Base-by-base conservation (phyloP, 2,113 vertebrate genomes). In the Crotalus horridus region DNA sequence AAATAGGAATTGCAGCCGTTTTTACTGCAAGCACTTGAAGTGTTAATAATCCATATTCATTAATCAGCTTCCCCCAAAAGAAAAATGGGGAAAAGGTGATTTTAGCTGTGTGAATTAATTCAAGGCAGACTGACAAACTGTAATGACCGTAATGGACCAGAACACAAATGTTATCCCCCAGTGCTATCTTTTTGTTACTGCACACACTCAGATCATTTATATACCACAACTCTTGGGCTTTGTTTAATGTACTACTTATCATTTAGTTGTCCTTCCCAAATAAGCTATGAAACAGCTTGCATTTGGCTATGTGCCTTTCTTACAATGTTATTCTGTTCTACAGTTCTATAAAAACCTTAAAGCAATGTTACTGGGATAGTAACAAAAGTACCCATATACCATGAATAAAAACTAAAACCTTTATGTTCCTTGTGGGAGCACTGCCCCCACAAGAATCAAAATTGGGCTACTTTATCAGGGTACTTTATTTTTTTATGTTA, bases 101-200 rank as follows among this genome's bases (percentile, higher is more conserved):
- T 90, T 81, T 54, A 61, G 46, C 5, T 21, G 33, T 87, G 90
- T 94, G 69, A 90, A 74, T 10, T 55, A 56, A 0, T 74, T 85
- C 51, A 90, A 39, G 89, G 81, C 55, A 29, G 0, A 81, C 81
- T 69, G 56, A 6, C 7, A 54, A 29, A 56, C 12, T 11, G 0
- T 64, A 88, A 92, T 6, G 74, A 48, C 46, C 2, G 20, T 89
- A 23, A 26, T 0, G 1, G 17, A 24, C 55, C 43, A 88, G 58
- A 94, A 94, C 54, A 29, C 24, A 85, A 46, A 26, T 56, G 26
- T 43, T 26, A 93, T 94, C 12, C 26, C 6, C 88, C 91, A 85
- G 1, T 15, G 0, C 43, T 74, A 74, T 1, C 12, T 55, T 43
- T 92, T 91, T 90, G 24, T 29, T 89, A 33, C n/a, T 4, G 55